These are phyloP conservation scores for Sphecodes monilicornis DNA, from an alignment of 2,888 invertebrate species.

Conservation along the genomic window DNA sequence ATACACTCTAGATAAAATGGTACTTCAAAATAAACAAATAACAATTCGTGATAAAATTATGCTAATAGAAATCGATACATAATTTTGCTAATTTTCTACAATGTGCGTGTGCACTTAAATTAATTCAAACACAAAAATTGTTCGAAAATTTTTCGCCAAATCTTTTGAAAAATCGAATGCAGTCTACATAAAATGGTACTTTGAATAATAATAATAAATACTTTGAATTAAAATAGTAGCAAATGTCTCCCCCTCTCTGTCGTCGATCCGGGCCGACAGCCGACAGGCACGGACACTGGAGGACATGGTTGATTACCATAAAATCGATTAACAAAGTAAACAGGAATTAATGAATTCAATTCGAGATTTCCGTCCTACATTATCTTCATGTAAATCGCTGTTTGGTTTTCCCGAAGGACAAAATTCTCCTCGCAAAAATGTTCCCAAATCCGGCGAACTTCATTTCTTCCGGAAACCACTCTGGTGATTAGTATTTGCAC, in stretches of 20 bases:
- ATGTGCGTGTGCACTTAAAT: too few relatives aligned
- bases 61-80: too few relatives aligned
- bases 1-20: background rate
- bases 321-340: conserved; percentile 30
- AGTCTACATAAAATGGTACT: background rate
- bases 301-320: conserved; percentile 17
- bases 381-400: background rate
- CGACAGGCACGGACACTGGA: background rate
- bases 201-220: background rate
- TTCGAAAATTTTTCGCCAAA: too few relatives aligned
- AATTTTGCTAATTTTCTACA: too few relatives aligned
- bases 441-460: background rate
- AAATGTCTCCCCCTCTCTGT: background rate
- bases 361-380: conserved; percentile 14
- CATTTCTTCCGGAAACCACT: background rate
- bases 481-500: background rate
- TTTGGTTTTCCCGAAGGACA: background rate
- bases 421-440: background rate
- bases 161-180: too few relatives aligned
- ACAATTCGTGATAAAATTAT: too few relatives aligned
- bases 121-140: too few relatives aligned
- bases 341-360: conserved; percentile 27
- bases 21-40: too few relatives aligned
- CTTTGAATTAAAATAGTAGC: background rate
- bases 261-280: background rate